Conservation (phyloP, 2,888 invertebrate genomes). For the Acheta domesticus region DNA sequence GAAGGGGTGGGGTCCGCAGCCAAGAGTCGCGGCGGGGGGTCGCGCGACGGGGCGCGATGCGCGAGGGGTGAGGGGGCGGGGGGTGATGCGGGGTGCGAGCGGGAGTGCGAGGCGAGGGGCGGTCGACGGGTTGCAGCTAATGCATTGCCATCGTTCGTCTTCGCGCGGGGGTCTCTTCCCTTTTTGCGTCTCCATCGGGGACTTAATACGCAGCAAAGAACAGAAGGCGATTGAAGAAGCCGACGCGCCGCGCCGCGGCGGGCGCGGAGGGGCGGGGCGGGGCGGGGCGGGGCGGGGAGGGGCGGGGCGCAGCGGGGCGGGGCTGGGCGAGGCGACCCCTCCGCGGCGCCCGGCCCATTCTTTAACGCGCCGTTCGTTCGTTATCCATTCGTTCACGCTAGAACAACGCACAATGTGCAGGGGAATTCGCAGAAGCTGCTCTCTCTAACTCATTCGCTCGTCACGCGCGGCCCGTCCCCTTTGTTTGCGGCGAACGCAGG, state of each 20-base stretch:
- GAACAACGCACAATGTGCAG: too few species aligned
- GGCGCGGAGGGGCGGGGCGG: not conserved
- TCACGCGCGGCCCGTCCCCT: too few species aligned
- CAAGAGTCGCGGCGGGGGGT: not conserved
- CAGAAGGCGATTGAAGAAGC: not conserved
- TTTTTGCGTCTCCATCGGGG: conserved; percentile 5
- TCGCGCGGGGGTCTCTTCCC: not conserved
- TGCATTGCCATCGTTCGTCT: conserved; percentile 9
- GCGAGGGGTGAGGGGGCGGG: not conserved
- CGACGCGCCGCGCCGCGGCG: not conserved
- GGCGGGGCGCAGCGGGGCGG: not conserved
- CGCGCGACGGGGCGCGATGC: not conserved
- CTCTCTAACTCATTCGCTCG: too few species aligned
- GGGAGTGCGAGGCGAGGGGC: not conserved
- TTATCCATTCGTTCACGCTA: not conserved
- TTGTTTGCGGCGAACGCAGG: too few species aligned
- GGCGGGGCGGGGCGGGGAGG: not conserved
- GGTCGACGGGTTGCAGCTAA: not conserved
- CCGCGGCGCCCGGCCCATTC: not conserved
- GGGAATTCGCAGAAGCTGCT: too few species aligned
- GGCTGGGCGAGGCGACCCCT: not conserved
- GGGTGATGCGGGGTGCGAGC: not conserved
- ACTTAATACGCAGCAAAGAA: conserved; percentile 18
- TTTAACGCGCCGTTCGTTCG: not conserved
- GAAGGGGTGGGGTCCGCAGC: not conserved